Conservation (phyloP, 2,113 vertebrate species). For the Epinephelus lanceolatus region DNA sequence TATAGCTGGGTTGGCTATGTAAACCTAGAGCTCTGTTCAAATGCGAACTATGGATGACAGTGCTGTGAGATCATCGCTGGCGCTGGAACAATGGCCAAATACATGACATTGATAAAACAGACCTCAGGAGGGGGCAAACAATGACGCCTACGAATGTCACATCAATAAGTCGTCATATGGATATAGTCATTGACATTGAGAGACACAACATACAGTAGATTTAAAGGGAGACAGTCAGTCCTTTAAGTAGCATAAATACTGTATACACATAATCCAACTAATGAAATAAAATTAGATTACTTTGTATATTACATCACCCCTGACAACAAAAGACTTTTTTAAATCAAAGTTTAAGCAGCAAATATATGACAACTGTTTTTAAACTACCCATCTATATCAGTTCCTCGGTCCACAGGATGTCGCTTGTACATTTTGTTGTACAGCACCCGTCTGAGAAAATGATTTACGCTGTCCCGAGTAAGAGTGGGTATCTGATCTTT, state of each 20-base stretch:
- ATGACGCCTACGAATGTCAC: constrained; percentile 17
- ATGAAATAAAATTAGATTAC: too few species aligned
- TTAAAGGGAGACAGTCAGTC: neutral
- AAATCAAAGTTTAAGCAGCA: too few species aligned
- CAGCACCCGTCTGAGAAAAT: neutral
- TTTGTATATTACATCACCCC: too few species aligned
- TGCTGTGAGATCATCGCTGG: constrained; percentile 73
- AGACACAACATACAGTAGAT: neutral
- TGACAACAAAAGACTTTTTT: too few species aligned
- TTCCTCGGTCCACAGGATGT: neutral
- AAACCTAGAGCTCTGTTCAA: constrained; percentile 73
- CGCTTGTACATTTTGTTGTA: constrained; percentile 18
- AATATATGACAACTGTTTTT: too few species aligned
- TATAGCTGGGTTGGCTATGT: constrained; percentile 54
- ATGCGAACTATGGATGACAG: constrained; percentile 52
- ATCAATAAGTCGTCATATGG: constrained; percentile 13
- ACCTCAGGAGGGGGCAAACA: constrained; percentile 14
- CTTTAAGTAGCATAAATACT: too few species aligned
- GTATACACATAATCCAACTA: too few species aligned
- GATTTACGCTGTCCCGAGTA: neutral
- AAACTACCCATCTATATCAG: too few species aligned
- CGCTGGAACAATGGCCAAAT: constrained; percentile 61
- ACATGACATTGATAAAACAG: constrained; percentile 49
- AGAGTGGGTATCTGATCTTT: constrained; percentile 34
- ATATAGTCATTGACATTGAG: neutral